Evolutionary conservation across 1,140 invertebrate genomes (phyloP).

Genomic region (Drosophila bocki): DNA sequence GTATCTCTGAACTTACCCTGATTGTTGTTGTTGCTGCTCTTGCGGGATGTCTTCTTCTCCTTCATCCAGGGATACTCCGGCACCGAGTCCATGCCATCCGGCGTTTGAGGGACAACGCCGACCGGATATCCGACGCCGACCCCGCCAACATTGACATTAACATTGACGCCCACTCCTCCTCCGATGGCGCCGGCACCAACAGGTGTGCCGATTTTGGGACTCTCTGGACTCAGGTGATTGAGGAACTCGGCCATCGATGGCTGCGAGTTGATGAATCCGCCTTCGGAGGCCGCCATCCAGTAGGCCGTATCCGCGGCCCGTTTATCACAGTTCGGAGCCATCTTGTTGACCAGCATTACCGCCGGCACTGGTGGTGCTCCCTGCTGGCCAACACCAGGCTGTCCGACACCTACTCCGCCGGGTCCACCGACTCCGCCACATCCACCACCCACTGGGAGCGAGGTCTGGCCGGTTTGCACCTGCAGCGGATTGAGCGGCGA

Average conservation of each 20-base stretch:
- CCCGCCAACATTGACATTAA: constrained; percentile 85
- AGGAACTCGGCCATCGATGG: constrained; percentile 97
- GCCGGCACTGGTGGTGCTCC: constrained; percentile 62
- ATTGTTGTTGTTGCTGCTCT: constrained; percentile 91
- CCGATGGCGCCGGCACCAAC: constrained; percentile 81
- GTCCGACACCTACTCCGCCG: constrained; percentile 39
- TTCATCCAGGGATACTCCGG: constrained; percentile 99
- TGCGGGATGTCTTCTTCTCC: constrained; percentile 97
- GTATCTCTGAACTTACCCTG: constrained; percentile 90
- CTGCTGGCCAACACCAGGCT: constrained; percentile 48
- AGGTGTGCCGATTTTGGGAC: constrained; percentile 85
- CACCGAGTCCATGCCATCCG: constrained; percentile 89
- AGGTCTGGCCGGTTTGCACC: constrained; percentile 65
- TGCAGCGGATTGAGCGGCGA: constrained; percentile 80
- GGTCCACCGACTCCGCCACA: constrained; percentile 48
- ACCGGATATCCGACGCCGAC: constrained; percentile 83
- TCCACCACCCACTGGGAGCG: constrained; percentile 41
- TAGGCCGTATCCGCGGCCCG: constrained; percentile 72
- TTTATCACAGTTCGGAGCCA: constrained; percentile 85
- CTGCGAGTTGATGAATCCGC: constrained; percentile 96
- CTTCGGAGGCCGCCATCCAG: constrained; percentile 87
- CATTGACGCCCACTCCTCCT: constrained; percentile 85
- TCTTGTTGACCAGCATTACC: constrained; percentile 81
- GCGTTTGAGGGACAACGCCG: constrained; percentile 85
- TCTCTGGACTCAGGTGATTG: constrained; percentile 89